Percentiles rank a stretch among this genome's conserved stretches.
Conservation (phyloP, 2,797 vertebrate species). For the Chlorospingus flavigularis region DNA sequence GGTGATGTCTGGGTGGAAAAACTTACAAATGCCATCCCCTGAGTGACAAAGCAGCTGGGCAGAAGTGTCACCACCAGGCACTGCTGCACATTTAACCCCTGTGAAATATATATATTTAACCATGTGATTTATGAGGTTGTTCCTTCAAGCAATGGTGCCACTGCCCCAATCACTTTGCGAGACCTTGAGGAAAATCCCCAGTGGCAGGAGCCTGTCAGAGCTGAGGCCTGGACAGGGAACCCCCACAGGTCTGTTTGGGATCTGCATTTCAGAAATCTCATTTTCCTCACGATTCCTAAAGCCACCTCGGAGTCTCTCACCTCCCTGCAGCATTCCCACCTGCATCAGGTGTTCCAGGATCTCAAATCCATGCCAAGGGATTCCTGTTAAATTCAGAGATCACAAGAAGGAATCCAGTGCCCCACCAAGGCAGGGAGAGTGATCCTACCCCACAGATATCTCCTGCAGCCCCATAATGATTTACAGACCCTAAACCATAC, state of each 20-base stretch:
- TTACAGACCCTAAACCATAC: neutral
- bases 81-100: neutral
- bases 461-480: neutral
- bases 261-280: neutral
- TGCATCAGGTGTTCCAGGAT: neutral
- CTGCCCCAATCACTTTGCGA: rapidly evolving
- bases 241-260: neutral
- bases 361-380: rapidly evolving
- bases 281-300: neutral
- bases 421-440: neutral
- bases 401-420: neutral
- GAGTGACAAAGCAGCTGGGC: neutral
- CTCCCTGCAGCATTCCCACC: neutral
- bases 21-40: neutral
- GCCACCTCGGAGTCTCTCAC: rapidly evolving
- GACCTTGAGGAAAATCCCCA: neutral
- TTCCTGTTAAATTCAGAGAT: neutral
- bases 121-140: neutral
- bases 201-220: neutral
- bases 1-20: conserved; percentile 15
- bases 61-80: neutral
- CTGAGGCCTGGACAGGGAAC: neutral
- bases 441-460: neutral
- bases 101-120: neutral
- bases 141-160: neutral